A percentile compares a stretch with the other conserved stretches of the same genome.
These are phyloP conservation scores for Bryconaethiops microstoma DNA, from an alignment of 2,797 vertebrate genomes.

Conservation along the genomic window DNA sequence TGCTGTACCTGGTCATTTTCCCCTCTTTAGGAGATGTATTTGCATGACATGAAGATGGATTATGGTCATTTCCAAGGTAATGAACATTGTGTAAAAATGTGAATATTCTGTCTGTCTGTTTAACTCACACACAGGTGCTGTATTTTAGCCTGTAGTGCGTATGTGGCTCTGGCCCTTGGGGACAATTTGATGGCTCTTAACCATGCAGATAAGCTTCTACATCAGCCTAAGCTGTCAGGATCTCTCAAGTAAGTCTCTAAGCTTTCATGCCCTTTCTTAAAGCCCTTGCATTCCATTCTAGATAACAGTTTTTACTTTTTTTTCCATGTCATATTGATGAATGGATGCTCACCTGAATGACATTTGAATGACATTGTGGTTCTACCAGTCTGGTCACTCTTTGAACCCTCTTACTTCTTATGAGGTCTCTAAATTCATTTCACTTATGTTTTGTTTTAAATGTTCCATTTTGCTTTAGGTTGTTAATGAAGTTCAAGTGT, in stretches of 20 bases:
- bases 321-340: slow-evolving; percentile 22
- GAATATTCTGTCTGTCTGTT: background rate
- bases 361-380: background rate
- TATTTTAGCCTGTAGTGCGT: slow-evolving; percentile 93
- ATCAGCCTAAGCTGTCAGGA: slow-evolving; percentile 94
- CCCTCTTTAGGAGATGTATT: background rate
- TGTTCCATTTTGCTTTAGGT: no score
- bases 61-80: background rate
- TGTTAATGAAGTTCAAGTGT: no score
- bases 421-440: no score
- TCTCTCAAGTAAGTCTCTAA: slow-evolving; percentile 91
- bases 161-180: slow-evolving; percentile 92
- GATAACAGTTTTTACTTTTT: slow-evolving; percentile 22
- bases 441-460: background rate
- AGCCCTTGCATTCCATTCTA: slow-evolving; percentile 8
- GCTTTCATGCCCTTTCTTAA: background rate
- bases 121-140: slow-evolving; percentile 83
- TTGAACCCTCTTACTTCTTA: background rate
- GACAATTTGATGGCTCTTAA: slow-evolving; percentile 97
- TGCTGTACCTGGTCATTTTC: background rate
- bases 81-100: background rate
- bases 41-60: background rate
- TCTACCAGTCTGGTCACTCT: background rate
- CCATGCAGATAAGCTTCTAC: slow-evolving; percentile 94
- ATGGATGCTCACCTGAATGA: slow-evolving; percentile 33